phyloP scores from a whole-genome alignment of 2,113 vertebrate species.

The Zosterops lateralis region DNA sequence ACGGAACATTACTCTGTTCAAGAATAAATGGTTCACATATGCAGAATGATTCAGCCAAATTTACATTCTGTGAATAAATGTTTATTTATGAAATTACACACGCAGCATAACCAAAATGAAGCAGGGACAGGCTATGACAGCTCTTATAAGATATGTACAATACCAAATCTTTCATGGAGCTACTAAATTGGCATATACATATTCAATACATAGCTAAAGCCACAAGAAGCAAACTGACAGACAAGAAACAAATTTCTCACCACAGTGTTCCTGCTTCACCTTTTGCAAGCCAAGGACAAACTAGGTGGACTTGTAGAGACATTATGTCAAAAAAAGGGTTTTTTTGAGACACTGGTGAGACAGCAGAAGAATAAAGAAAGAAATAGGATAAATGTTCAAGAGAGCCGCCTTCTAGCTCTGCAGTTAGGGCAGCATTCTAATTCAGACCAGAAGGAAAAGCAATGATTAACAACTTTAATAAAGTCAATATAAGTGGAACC shows the following conservation, averaged over 20 bases:
- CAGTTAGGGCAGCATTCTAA: background rate
- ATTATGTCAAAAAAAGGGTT: background rate
- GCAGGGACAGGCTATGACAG: background rate
- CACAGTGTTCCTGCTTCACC: background rate
- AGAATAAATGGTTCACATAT: conserved; percentile 67
- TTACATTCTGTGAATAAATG: conserved; percentile 62
- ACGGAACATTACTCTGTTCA: conserved; percentile 11
- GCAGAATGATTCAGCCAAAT: conserved; percentile 59
- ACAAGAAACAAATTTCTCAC: background rate
- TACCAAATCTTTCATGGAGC: background rate
- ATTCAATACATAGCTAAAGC: background rate
- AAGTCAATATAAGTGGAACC: background rate
- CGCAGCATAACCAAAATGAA: conserved; percentile 19
- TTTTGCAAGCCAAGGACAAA: background rate
- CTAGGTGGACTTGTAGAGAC: background rate
- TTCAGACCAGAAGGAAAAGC: conserved; percentile 28
- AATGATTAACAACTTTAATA: conserved; percentile 48
- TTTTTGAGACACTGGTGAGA: background rate
- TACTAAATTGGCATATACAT: conserved; percentile 15
- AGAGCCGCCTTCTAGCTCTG: background rate
- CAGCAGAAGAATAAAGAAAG: background rate
- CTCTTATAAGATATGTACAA: background rate
- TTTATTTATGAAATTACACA: conserved; percentile 63
- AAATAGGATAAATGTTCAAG: background rate
- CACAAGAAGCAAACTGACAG: background rate